These are phyloP conservation scores for Oxycera nigricornis DNA, from an alignment of 2,888 invertebrate genomes.

Conservation along the genomic window DNA sequence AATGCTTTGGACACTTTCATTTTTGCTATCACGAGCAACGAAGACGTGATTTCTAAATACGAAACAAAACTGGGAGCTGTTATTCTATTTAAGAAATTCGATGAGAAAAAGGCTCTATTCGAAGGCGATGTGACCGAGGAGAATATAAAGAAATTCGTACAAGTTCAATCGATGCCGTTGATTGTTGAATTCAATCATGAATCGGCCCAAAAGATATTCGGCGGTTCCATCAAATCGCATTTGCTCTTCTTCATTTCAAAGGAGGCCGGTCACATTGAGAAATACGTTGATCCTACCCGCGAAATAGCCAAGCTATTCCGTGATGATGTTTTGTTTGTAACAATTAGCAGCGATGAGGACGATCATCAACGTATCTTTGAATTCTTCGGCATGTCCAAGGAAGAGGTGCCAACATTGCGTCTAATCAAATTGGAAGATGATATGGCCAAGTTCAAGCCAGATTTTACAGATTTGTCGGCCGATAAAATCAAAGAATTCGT, in stretches of 20 bases:
- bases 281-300: slow-evolving; percentile 78
- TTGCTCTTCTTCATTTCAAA: slow-evolving; percentile 94
- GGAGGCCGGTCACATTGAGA: slow-evolving; percentile 83
- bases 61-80: slow-evolving; percentile 81
- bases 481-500: slow-evolving; percentile 74
- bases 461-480: slow-evolving; percentile 58
- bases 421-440: slow-evolving; percentile 95
- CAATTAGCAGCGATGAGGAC: slow-evolving; percentile 92
- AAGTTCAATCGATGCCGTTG: slow-evolving; percentile 83
- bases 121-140: slow-evolving; percentile 74
- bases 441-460: slow-evolving; percentile 97
- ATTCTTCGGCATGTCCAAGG: slow-evolving; percentile 98
- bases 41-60: slow-evolving; percentile 80
- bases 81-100: slow-evolving; percentile 93
- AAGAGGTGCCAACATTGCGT: slow-evolving; percentile 88
- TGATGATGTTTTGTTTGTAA: slow-evolving; percentile 92
- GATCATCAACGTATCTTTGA: slow-evolving; percentile 97
- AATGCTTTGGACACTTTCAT: slow-evolving; percentile 83
- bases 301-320: slow-evolving; percentile 89
- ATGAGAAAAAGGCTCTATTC: slow-evolving; percentile 79
- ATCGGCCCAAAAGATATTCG: slow-evolving; percentile 97
- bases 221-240: slow-evolving; percentile 97
- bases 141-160: slow-evolving; percentile 81
- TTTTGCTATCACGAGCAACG: slow-evolving; percentile 85
- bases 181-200: slow-evolving; percentile 97